Evolutionary conservation across 2,113 vertebrate species (phyloP), one percentile per base, ranked within the genome.

Genomic region (Paramormyrops kingsleyae): DNA sequence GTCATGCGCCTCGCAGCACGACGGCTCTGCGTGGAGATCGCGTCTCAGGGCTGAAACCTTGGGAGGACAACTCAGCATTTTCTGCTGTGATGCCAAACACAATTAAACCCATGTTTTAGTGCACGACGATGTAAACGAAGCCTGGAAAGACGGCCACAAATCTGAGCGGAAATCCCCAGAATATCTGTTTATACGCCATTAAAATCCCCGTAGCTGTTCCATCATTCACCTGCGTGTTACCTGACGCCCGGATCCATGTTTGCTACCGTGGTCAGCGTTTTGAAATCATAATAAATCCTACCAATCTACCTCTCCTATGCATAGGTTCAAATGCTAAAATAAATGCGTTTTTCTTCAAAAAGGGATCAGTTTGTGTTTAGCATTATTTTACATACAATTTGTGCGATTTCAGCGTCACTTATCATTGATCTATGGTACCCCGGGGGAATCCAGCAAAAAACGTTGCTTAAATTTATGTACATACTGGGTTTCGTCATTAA

Each of bases 41-140:
- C 47, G 24, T 83, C 87, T 83, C 49, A 52, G 24, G 52, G 52
- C 31, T 7, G 24, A 89, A 52, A 70, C 66, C 49, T 74, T 13
- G 59, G 42, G 47, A 47, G 66, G 84, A 87, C 70, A 83, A 47
- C 86, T 90, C 70, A 87, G 85, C 90, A 47, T 56, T 88, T 88
- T 44, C 53, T 42, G 17, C 47, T 21, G 19, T 35, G 31, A 56
- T 87, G n/a, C 53, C 8, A 19, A 47, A 27, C 49, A 49, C 24
- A 24, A 17, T 35, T 52, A 83, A 83, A 83, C 80, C 17, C 10
- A 7, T 6, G 35, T 47, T 49, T n/a, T n/a, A 12, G 21, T 85
- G 12, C 21, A 4, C 10, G 44, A n/a, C 24, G 42, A 87, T 35
- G 49, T 27, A 49, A 35, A 31, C 4, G 85, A 24, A 85, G 42